These are phyloP conservation scores for Corydoras maculifer DNA, from an alignment of 2,113 vertebrate species.

Conservation along the genomic window DNA sequence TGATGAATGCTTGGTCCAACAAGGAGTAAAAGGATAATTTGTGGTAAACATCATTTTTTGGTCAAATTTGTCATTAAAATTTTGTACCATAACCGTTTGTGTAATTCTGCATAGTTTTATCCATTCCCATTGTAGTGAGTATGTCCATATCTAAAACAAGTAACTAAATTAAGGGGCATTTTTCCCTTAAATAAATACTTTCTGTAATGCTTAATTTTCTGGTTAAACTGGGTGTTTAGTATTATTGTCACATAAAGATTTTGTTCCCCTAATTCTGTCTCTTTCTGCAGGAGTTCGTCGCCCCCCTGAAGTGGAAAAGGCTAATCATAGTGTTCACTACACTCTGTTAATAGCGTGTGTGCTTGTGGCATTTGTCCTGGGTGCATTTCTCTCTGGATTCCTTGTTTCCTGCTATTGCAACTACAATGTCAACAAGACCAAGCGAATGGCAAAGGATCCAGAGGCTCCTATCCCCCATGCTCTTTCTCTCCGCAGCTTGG, in stretches of 20 bases:
- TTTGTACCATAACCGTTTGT: too few species aligned
- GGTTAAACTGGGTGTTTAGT: neutral
- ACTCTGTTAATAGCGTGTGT: conserved; percentile 77
- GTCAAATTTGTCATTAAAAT: too few species aligned
- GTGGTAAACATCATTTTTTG: too few species aligned
- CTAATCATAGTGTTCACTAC: conserved; percentile 73
- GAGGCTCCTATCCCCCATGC: conserved; percentile 77
- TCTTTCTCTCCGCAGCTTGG: conserved; percentile 79
- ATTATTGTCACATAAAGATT: conserved; percentile 25
- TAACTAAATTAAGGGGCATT: too few species aligned
- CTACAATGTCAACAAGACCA: conserved; percentile 67
- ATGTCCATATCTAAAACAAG: too few species aligned
- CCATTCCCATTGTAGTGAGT: too few species aligned
- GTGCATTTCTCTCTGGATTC: conserved; percentile 80
- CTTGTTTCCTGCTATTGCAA: conserved; percentile 85
- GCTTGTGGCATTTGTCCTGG: conserved; percentile 78
- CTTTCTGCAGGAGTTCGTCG: conserved; percentile 67
- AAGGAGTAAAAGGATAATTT: too few species aligned
- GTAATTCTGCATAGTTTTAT: too few species aligned
- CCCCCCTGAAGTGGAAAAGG: conserved; percentile 63
- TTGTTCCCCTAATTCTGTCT: conserved; percentile 32
- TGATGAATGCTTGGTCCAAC: too few species aligned
- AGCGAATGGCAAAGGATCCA: conserved; percentile 69
- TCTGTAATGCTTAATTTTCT: too few species aligned
- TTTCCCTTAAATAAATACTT: too few species aligned